Base-by-base conservation (phyloP, 2,888 invertebrate genomes). In the Anoncus sp. region DNA sequence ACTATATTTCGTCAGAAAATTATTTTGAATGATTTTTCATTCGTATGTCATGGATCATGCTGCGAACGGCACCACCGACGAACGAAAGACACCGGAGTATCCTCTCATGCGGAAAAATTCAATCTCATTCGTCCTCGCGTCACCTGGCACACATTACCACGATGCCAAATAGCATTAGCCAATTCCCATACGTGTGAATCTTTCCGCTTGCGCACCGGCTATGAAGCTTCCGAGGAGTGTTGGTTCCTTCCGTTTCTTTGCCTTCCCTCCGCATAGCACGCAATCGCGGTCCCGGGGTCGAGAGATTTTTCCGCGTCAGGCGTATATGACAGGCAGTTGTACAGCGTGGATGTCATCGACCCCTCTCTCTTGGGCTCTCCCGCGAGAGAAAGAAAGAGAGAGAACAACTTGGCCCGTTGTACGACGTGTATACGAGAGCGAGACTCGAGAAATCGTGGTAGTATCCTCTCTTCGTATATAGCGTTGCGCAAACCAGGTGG, bases 401-500 rank as follows among this genome's bases (percentile, higher is more conserved):
- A 40, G 78, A 71, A 75, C 78, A 79, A 75, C 72, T 75, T 72
- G 62, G 63, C 20, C 75, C 72, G 78, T n/a, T n/a, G n/a, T n/a
- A 74, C 72, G 35, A 47, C 65, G 53, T 71, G 35, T 45, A 51
- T 35, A 59, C 62, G 55, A 40, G 67, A 60, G 24, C 35, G 62
- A 40, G 57, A 60, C 24, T 63, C 71, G 71, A 55, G 20, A 49
- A 66, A 66, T 73, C 67, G 24, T 66, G 59, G 65, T 31, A 18
- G 20, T n/a, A n/a, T 49, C 47, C 16, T 49, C 27, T 31, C 14
- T 63, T 57, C 62, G 38, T 63, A 43, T 63, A 43, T 45, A 53
- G 24, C 60, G 60, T 79, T 71, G 75, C 75, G 75, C 67, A 67
- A 79, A 79, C 78, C 78, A 79, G 78, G 72, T 79, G 78, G 78